phyloP scores from a whole-genome alignment of 1,140 invertebrate genomes.

The Drosophila tsacasi region DNA sequence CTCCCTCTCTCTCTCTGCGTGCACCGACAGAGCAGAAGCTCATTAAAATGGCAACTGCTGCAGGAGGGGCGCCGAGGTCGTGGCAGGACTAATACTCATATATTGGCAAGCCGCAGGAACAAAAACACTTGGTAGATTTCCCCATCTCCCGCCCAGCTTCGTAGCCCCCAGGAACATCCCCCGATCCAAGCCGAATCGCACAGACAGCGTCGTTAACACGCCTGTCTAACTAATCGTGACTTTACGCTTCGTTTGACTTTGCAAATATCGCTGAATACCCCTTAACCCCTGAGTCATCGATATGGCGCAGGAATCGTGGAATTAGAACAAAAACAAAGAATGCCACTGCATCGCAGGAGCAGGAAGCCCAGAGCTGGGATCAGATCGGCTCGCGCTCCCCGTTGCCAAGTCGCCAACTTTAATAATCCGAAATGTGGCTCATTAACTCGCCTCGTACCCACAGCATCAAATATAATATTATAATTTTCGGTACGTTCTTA shows the following conservation, averaged over 20 bases:
- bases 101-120: conserved; percentile 55
- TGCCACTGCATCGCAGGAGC: conserved; percentile 43
- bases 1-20: conserved; percentile 8
- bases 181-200: conserved; percentile 13
- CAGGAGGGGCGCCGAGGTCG: conserved; percentile 10
- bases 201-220: conserved; percentile 74
- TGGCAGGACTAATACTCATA: conserved; percentile 54
- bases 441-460: conserved; percentile 63
- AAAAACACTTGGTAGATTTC: conserved; percentile 18
- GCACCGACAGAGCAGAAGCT: conserved; percentile 60
- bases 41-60: conserved; percentile 75
- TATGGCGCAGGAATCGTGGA: conserved; percentile 27
- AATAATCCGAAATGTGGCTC: conserved; percentile 78
- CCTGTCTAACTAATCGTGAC: conserved; percentile 85
- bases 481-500: conserved; percentile 57
- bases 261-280: conserved; percentile 77
- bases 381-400: conserved; percentile 8
- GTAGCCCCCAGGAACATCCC: not conserved
- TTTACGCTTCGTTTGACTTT: conserved; percentile 85
- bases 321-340: conserved; percentile 35
- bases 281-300: conserved; percentile 62
- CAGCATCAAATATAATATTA: conserved; percentile 69
- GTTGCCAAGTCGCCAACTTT: conserved; percentile 66
- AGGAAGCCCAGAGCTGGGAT: conserved; percentile 11
- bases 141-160: not conserved